Evolutionary conservation across 2,113 vertebrate species (phyloP), one percentile per base, ranked within the genome.

Genomic region (Gambusia holbrooki): DNA sequence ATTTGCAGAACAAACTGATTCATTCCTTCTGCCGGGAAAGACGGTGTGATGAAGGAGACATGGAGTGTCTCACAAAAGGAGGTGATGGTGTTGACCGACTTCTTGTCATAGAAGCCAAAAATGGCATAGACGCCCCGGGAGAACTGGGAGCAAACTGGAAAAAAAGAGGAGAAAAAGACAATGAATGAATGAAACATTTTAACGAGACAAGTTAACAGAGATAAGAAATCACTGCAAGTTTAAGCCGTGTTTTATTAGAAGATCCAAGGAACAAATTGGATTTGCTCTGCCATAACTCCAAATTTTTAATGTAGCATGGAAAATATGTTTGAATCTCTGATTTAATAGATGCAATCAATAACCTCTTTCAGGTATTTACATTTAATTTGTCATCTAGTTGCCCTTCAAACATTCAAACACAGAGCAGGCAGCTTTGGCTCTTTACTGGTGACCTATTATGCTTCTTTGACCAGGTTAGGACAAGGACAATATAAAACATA

Each of bases 71-170:
- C 97, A 74, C 98, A 99, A 86, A 99, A 99, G 0, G 98, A 99
- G 1, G 98, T 99, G 90, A 99, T 98, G 82, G 98, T 99, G 93
- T 99, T 99, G 86, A 99, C 98, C 64, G 97, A 99, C 93, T 99
- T 99, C 96, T 99, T 99, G 92, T 99, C 97, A 25, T 99, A 99
- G 94, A 99, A 99, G 87, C 98, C 98, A 92, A 99, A 99, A 90
- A 99, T 99, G 86, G 97, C 98, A 83, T 97, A 99, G 74, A 99
- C 98, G 66, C 98, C 98, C 91, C 98, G 96, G 82, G 97, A 98
- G 94, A 99, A 99, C 94, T 99, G 98, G 76, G 98, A 99, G 89
- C 98, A 99, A 91, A 99, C 98, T 99, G 83, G 14, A 37, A 64
- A 33, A 61, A 42, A 32, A 69, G 9, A 66, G 30, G n/a, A 11